These are phyloP conservation scores for Saccostrea glomerata DNA, from an alignment of 1,140 invertebrate genomes.

Conservation along the genomic window DNA sequence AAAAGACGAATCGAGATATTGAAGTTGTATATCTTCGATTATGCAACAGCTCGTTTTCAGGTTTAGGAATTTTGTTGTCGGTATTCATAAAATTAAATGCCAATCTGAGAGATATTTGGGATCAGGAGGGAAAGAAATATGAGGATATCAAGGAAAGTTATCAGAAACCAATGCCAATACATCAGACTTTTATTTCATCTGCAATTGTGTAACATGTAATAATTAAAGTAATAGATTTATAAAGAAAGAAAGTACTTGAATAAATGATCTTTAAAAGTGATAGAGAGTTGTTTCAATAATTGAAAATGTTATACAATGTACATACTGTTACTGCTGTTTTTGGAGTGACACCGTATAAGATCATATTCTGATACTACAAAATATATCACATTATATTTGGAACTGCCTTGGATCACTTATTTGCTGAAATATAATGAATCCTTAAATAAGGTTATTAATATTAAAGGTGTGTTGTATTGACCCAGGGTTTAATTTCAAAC, in stretches of 20 bases:
- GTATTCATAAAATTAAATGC: conserved; percentile 20
- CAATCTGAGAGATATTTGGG: conserved; percentile 1
- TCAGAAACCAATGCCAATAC: not conserved
- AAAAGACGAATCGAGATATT: not conserved
- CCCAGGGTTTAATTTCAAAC: too few relatives aligned
- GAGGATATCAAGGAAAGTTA: not conserved
- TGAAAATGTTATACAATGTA: not conserved
- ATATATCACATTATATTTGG: too few relatives aligned
- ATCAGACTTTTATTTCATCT: not conserved
- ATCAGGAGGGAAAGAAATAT: not conserved
- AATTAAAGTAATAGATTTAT: not conserved
- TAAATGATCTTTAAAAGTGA: not conserved
- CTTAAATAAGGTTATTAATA: too few relatives aligned
- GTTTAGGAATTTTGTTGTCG: not conserved
- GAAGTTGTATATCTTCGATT: conserved; percentile 29
- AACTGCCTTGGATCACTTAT: too few relatives aligned
- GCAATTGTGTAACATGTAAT: not conserved
- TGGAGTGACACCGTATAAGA: too few relatives aligned
- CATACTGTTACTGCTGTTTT: too few relatives aligned
- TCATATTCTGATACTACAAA: too few relatives aligned
- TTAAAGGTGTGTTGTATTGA: too few relatives aligned
- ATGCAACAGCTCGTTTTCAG: not conserved
- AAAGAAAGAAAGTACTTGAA: not conserved
- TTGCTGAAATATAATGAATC: too few relatives aligned
- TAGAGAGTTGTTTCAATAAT: not conserved